Percentiles rank a stretch among this genome's conserved stretches.
These are phyloP conservation scores for Phataginus tricuspis DNA, from an alignment of 2,797 vertebrate genomes.

Conservation along the genomic window DNA sequence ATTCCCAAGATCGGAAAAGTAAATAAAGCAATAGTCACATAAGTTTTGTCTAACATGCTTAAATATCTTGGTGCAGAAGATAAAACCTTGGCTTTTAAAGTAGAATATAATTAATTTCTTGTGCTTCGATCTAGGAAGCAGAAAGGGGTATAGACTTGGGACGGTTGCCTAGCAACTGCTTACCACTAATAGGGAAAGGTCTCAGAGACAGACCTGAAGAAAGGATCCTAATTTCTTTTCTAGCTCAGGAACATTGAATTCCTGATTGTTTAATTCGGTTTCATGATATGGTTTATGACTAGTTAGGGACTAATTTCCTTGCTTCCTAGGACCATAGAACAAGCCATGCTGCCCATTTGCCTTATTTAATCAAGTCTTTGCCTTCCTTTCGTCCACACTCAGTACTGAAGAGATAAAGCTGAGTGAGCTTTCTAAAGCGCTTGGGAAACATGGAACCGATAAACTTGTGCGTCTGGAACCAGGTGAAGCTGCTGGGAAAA, in stretches of 20 bases:
- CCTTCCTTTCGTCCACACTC: neutral
- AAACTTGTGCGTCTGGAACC: neutral
- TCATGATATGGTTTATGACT: neutral
- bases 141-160: neutral
- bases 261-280: conserved; percentile 26
- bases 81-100: conserved; percentile 33
- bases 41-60: neutral
- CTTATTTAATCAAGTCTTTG: neutral
- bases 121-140: neutral
- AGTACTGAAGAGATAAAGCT: neutral
- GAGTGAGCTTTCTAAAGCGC: neutral
- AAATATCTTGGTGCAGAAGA: neutral
- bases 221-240: conserved; percentile 18
- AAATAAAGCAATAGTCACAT: neutral
- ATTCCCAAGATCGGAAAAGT: neutral
- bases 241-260: neutral
- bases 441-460: neutral
- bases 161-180: conserved; percentile 46
- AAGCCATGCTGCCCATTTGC: neutral
- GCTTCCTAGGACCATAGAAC: neutral
- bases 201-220: neutral
- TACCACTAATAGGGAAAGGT: neutral
- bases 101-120: neutral
- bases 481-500: neutral
- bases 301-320: neutral